These are phyloP conservation scores for Lapara coniferarum DNA, from an alignment of 2,888 invertebrate genomes.

Conservation along the genomic window DNA sequence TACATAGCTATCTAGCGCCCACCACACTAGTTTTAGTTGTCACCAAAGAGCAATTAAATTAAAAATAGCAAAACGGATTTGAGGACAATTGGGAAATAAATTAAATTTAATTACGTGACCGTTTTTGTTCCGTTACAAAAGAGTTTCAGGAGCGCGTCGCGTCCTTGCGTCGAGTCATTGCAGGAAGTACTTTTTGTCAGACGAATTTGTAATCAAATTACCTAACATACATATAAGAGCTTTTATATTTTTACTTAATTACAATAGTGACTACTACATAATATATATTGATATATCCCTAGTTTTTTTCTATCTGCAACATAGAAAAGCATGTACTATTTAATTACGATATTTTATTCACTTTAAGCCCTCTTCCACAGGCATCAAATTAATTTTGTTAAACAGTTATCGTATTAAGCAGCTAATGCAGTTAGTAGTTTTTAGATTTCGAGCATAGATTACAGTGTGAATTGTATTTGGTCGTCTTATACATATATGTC, in stretches of 20 bases:
- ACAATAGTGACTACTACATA: neutral
- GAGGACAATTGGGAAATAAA: conserved; percentile 28
- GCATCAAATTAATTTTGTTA: too few species aligned
- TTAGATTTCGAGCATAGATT: too few species aligned
- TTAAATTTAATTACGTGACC: conserved; percentile 29
- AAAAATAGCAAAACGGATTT: conserved; percentile 25
- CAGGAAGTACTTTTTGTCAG: conserved; percentile 18
- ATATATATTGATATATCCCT: too few species aligned
- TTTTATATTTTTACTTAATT: neutral
- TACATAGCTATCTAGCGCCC: neutral
- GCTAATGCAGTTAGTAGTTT: too few species aligned
- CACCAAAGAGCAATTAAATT: conserved; percentile 4
- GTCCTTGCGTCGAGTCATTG: conserved; percentile 24
- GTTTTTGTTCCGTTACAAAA: conserved; percentile 27
- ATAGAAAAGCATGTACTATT: too few species aligned
- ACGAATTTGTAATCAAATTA: conserved; percentile 16
- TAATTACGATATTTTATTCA: too few species aligned
- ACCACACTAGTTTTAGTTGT: neutral
- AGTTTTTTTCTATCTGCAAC: too few species aligned
- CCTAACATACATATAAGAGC: neutral
- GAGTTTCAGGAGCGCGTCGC: conserved; percentile 18
- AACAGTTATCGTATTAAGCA: too few species aligned
- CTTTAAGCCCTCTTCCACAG: too few species aligned
- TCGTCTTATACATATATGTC: too few species aligned
- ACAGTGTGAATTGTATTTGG: too few species aligned